phyloP scores from a whole-genome alignment of 2,797 vertebrate species.

The Odontamblyopus rebecca region DNA sequence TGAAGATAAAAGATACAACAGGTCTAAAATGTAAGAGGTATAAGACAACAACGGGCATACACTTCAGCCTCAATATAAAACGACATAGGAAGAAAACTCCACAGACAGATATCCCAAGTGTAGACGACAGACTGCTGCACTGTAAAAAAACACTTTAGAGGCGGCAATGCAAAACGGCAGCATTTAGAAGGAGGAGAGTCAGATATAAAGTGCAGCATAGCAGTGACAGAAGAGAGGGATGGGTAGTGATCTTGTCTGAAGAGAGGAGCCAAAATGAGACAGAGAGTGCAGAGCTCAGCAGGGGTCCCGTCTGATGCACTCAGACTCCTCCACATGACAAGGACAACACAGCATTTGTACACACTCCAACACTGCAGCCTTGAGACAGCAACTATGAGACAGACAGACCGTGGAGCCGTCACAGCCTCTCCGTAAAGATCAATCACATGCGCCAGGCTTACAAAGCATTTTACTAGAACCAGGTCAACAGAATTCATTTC shows the following conservation, averaged over 20 bases:
- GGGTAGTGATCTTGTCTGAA: slow-evolving; percentile 17
- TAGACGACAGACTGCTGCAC: slow-evolving; percentile 38
- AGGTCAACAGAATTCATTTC: background rate
- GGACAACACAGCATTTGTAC: slow-evolving; percentile 53
- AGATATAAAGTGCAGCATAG: slow-evolving; percentile 49
- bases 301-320: slow-evolving; percentile 44
- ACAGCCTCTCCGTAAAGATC: background rate
- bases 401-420: background rate
- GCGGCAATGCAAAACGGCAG: slow-evolving; percentile 35
- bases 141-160: slow-evolving; percentile 49
- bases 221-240: slow-evolving; percentile 39
- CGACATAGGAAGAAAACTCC: slow-evolving; percentile 36
- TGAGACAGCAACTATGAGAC: slow-evolving; percentile 10
- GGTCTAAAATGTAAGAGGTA: background rate
- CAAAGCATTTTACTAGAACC: background rate
- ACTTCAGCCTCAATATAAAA: slow-evolving; percentile 37
- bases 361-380: slow-evolving; percentile 20
- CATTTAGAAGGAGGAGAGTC: slow-evolving; percentile 33
- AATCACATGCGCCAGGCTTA: slow-evolving; percentile 25
- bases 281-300: slow-evolving; percentile 49
- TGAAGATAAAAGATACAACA: background rate
- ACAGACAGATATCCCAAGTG: slow-evolving; percentile 48
- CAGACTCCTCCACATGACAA: slow-evolving; percentile 52
- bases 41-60: background rate
- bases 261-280: slow-evolving; percentile 31